These are phyloP conservation scores for Formica selysi DNA, from an alignment of 1,140 invertebrate species.

Conservation along the genomic window DNA sequence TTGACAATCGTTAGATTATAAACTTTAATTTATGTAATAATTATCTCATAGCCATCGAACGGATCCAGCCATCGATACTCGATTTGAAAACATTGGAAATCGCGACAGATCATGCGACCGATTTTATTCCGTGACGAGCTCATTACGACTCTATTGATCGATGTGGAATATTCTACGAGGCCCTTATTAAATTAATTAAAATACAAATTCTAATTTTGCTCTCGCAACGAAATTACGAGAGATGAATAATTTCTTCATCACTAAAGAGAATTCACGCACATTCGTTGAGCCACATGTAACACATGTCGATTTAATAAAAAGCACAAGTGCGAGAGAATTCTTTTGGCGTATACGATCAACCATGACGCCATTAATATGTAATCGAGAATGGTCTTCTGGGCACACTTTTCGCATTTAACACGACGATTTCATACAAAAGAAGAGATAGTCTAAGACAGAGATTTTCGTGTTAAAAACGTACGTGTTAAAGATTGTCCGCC, in stretches of 20 bases:
- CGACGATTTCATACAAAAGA: conserved; percentile 48
- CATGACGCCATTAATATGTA: neutral
- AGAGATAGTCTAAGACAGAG: conserved; percentile 30
- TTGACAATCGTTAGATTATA: conserved; percentile 44
- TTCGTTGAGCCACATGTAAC: conserved; percentile 45
- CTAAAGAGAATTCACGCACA: neutral
- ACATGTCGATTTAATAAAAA: conserved; percentile 35
- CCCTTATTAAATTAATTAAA: conserved; percentile 24
- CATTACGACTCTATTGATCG: neutral
- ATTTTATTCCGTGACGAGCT: neutral
- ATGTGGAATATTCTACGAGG: conserved; percentile 22
- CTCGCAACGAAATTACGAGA: conserved; percentile 18
- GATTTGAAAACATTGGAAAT: conserved; percentile 31
- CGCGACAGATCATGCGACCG: conserved; percentile 6
- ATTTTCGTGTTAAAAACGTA: conserved; percentile 69
- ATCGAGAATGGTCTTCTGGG: neutral
- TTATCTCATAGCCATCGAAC: conserved; percentile 42
- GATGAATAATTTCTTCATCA: conserved; percentile 3
- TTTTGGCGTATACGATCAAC: neutral
- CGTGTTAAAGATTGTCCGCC: conserved; percentile 63
- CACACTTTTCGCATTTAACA: conserved; percentile 28
- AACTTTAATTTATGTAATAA: conserved; percentile 24
- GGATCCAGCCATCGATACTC: conserved; percentile 54
- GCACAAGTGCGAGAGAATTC: conserved; percentile 9
- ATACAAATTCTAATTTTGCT: conserved; percentile 36